Evolutionary conservation across 2,113 vertebrate species (phyloP).

Genomic region (Marmota flaviventris): DNA sequence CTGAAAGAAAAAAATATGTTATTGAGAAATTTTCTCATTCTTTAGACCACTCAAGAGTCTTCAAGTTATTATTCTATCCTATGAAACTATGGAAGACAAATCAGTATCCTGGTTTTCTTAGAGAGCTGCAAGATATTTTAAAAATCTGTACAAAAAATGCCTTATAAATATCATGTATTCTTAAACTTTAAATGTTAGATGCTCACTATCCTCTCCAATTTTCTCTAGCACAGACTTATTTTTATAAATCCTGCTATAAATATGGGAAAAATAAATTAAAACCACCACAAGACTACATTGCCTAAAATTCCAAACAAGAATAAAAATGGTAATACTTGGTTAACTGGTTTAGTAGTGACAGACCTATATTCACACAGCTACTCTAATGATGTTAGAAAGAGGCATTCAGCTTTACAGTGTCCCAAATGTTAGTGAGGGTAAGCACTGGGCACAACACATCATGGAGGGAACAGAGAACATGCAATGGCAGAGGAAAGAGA

Average conservation of each 20-base stretch:
- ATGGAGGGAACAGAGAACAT: conserved; percentile 14
- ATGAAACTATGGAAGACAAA: conserved; percentile 25
- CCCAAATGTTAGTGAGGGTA: conserved; percentile 79
- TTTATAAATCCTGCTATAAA: conserved; percentile 35
- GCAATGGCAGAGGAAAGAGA: conserved; percentile 71
- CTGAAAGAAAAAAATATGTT: conserved; percentile 53
- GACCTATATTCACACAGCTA: conserved; percentile 63
- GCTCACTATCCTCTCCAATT: conserved; percentile 65
- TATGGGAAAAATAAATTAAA: conserved; percentile 50
- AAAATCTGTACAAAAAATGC: conserved; percentile 37
- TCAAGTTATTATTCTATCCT: neutral
- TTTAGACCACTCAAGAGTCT: conserved; percentile 16
- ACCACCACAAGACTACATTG: conserved; percentile 6
- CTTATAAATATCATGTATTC: conserved; percentile 38
- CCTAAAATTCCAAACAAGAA: conserved; percentile 66
- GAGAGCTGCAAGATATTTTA: conserved; percentile 8
- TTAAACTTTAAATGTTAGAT: conserved; percentile 35
- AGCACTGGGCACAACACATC: conserved; percentile 83
- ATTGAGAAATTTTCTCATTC: conserved; percentile 5
- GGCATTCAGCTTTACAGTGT: conserved; percentile 64
- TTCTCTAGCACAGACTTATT: conserved; percentile 58
- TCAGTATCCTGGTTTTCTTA: conserved; percentile 52
- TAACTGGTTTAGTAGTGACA: conserved; percentile 62
- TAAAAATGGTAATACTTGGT: neutral
- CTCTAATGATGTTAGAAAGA: conserved; percentile 68